Conservation (phyloP, 2,888 invertebrate genomes). For the Amphipoea oculea region DNA sequence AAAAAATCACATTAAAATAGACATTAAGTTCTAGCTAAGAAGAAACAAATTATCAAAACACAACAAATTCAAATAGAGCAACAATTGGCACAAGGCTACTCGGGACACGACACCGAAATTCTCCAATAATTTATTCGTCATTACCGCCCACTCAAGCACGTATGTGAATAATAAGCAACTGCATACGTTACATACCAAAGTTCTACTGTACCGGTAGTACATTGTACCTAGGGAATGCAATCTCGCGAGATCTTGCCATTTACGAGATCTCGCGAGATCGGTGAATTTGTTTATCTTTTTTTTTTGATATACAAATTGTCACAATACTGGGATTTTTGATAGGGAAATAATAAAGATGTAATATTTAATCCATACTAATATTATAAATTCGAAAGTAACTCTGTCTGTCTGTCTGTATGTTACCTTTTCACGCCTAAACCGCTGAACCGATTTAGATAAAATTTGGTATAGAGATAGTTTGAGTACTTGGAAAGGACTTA, state of each 20-base stretch:
- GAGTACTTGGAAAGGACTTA: too few relatives aligned
- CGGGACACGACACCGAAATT: constrained; percentile 64
- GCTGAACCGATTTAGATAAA: too few relatives aligned
- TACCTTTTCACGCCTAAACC: too few relatives aligned
- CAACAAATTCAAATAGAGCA: constrained; percentile 38
- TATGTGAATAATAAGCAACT: constrained; percentile 60
- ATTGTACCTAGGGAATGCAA: neutral
- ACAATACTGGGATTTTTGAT: neutral
- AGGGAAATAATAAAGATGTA: too few relatives aligned
- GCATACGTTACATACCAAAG: constrained; percentile 64
- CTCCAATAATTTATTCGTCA: constrained; percentile 68
- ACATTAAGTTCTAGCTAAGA: neutral
- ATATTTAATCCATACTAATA: too few relatives aligned
- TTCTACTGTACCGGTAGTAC: constrained; percentile 30
- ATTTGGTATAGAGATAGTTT: too few relatives aligned
- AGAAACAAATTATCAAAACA: neutral
- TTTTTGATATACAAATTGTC: too few relatives aligned
- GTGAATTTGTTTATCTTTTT: neutral
- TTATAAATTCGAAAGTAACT: too few relatives aligned
- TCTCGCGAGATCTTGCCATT: neutral
- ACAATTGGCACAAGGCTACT: constrained; percentile 59
- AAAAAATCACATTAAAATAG: too few relatives aligned
- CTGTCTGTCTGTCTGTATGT: too few relatives aligned
- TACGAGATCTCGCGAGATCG: neutral
- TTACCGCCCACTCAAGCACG: constrained; percentile 65